Base-by-base conservation (phyloP, 2,113 vertebrate genomes). In the Carassius gibelio region DNA sequence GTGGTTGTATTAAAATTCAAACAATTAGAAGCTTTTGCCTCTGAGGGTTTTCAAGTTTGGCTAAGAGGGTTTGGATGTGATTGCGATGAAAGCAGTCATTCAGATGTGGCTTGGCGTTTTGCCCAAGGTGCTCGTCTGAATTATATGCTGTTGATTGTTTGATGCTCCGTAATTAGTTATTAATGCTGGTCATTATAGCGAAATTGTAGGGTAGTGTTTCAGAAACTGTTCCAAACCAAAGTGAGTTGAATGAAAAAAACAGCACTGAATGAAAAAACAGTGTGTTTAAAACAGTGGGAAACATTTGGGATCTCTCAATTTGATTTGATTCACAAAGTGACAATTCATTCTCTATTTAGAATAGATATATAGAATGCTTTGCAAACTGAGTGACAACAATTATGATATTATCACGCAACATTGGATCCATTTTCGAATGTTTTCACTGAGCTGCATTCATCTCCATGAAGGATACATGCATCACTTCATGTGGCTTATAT, bases 161-260 rank as follows among this genome's bases (percentile, higher is more conserved):
- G 71, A 75, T 75, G 42, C 38, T 75, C 1, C 0, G 21, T 50
- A 75, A 75, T 75, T 75, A 75, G n/a, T 26, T 75, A 75, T 75
- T 50, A 75, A 75, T 75, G 72, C 23, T 45, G 0, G 42, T 74
- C 42, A 74, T 74, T 74, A 48, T 21, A 48, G 10, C 48, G 42
- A 75, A 75, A 75, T 75, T 21, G n/a, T 75, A 75, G 72, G 42
- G 72, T 75, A 48, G 72, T n/a, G 11, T 75, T 75, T 75, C 21
- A 50, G 72, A 26, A 45, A 50, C n/a, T 4, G n/a, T 15, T 48
- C 38, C n/a, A 75, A 75, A 75, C 42, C 38, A 7, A 75, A 72
- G 38, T 26, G 11, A 75, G 42, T 45, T 38, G 5, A 69, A 34
- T 36, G 15, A 55, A 55, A 19, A 19, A 52, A 15, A 15, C 9